These are phyloP conservation scores for Tetrapedia diversipes DNA, from an alignment of 2,888 invertebrate genomes.

Conservation along the genomic window DNA sequence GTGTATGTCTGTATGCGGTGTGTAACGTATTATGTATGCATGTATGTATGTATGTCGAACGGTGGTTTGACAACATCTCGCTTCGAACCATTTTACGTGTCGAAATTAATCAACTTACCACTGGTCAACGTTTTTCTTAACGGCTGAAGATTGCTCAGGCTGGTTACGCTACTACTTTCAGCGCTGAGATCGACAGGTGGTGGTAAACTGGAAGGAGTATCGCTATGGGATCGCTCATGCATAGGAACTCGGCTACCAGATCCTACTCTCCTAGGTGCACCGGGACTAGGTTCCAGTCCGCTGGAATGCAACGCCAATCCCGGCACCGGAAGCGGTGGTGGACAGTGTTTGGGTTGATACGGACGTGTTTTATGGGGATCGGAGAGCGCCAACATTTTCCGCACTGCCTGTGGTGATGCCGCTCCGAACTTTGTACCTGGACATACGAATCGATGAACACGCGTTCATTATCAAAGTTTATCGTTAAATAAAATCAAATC, in stretches of 20 bases:
- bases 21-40: neutral
- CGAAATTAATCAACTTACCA: constrained; percentile 83
- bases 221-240: constrained; percentile 95
- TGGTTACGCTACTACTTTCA: constrained; percentile 97
- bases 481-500: neutral
- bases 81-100: constrained; percentile 57
- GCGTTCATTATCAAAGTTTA: too few relatives aligned
- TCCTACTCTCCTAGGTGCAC: constrained; percentile 84
- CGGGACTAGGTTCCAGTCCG: constrained; percentile 84
- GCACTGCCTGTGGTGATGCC: constrained; percentile 98
- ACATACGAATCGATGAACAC: neutral
- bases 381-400: constrained; percentile 96
- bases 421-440: constrained; percentile 86
- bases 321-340: constrained; percentile 87
- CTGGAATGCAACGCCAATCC: constrained; percentile 83
- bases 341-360: constrained; percentile 90
- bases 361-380: constrained; percentile 94
- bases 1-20: neutral
- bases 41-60: constrained; percentile 10
- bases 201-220: constrained; percentile 92
- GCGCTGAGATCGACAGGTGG: constrained; percentile 93
- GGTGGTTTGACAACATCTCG: constrained; percentile 65
- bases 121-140: constrained; percentile 91
- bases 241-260: constrained; percentile 85
- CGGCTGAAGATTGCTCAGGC: constrained; percentile 92